Evolutionary conservation across 1,140 invertebrate genomes (phyloP).

Genomic region (Cryptotermes secundus): DNA sequence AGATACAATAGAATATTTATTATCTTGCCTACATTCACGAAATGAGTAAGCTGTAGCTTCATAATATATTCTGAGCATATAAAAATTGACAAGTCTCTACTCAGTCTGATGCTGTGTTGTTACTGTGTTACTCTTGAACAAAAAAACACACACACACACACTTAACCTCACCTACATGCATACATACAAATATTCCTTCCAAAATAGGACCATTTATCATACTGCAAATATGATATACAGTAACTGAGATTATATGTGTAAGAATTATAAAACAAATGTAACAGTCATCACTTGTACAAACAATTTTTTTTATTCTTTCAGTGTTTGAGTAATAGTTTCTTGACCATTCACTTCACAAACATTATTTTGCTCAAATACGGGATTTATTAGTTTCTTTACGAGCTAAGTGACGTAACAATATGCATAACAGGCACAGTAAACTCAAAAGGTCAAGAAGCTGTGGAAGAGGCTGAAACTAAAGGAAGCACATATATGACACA

Average conservation of each 20-base stretch:
- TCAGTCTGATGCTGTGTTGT: no score
- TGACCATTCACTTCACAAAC: background rate
- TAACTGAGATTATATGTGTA: background rate
- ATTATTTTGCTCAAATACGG: background rate
- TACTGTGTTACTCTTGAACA: no score
- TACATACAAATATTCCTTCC: background rate
- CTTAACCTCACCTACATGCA: no score
- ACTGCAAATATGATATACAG: background rate
- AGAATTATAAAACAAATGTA: background rate
- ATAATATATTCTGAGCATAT: no score
- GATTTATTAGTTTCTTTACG: background rate
- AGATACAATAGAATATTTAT: no score
- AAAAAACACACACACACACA: no score
- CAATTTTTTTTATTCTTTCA: background rate
- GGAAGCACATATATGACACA: background rate
- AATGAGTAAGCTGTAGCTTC: no score
- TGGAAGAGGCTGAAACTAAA: background rate
- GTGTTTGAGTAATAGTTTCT: background rate
- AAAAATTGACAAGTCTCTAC: no score
- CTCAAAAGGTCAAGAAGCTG: background rate
- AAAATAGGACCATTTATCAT: background rate
- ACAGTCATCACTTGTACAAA: background rate
- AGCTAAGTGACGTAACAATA: background rate
- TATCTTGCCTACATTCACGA: no score
- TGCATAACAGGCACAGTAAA: background rate